Conservation (phyloP, 2,888 invertebrate genomes). For the Oeneis ivallda region DNA sequence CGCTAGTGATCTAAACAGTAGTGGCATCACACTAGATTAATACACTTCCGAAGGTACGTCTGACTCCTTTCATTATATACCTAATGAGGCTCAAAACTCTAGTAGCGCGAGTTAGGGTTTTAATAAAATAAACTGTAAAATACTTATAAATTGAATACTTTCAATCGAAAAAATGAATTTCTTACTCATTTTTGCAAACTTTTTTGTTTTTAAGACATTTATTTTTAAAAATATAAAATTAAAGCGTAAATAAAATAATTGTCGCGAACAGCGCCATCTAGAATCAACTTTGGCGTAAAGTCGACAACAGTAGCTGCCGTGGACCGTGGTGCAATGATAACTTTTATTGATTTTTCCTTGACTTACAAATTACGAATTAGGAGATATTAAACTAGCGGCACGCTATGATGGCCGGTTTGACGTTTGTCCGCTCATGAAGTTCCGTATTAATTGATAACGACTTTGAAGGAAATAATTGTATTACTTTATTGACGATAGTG, state of each 20-base stretch:
- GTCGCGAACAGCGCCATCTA: conserved; percentile 53
- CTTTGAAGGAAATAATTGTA: too few species aligned
- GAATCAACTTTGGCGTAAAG: neutral
- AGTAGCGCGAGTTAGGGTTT: conserved; percentile 57
- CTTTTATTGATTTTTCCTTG: neutral
- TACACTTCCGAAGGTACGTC: conserved; percentile 72
- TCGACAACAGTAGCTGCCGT: neutral
- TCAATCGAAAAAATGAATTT: neutral
- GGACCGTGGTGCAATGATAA: conserved; percentile 8
- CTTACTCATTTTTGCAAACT: neutral
- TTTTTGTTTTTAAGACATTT: neutral
- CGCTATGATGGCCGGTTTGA: too few species aligned
- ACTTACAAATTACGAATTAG: neutral
- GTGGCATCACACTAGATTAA: conserved; percentile 86
- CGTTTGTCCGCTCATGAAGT: too few species aligned
- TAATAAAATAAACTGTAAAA: neutral
- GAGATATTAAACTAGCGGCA: too few species aligned
- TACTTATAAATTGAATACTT: neutral
- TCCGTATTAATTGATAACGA: too few species aligned
- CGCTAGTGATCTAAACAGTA: conserved; percentile 84
- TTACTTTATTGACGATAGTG: too few species aligned
- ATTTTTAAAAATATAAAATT: conserved; percentile 3
- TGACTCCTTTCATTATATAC: conserved; percentile 47
- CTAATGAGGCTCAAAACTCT: conserved; percentile 45
- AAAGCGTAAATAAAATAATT: neutral